Conservation (phyloP, 1,140 invertebrate genomes). For the Globodera rostochiensis region DNA sequence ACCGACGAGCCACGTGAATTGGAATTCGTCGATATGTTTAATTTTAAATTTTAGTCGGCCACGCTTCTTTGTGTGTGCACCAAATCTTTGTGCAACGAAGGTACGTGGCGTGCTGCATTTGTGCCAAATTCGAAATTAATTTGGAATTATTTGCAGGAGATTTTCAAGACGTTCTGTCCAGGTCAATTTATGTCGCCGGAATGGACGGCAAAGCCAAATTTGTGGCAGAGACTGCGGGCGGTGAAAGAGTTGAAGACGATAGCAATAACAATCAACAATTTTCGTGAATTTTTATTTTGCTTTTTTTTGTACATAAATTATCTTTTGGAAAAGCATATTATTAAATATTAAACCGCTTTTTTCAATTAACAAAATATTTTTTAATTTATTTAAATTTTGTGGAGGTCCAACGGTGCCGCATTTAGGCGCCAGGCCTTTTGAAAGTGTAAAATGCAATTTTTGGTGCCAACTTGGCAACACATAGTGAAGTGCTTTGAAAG, state of each 20-base stretch:
- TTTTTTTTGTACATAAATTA: not conserved
- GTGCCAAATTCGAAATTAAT: not conserved
- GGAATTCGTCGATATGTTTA: not conserved
- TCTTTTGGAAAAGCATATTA: too few relatives aligned
- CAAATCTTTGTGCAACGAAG: constrained; percentile 6
- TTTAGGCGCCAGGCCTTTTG: too few relatives aligned
- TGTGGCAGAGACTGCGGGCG: not conserved
- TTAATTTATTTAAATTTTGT: too few relatives aligned
- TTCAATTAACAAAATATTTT: too few relatives aligned
- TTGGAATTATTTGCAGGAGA: not conserved
- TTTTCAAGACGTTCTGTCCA: not conserved
- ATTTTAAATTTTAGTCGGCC: not conserved
- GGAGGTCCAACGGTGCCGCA: too few relatives aligned
- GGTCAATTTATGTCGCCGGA: not conserved
- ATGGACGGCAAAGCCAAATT: not conserved
- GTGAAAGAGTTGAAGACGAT: not conserved
- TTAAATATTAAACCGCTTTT: too few relatives aligned
- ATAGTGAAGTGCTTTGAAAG: too few relatives aligned
- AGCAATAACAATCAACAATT: not conserved
- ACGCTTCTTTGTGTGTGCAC: not conserved
- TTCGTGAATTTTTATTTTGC: not conserved
- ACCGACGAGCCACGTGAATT: constrained; percentile 1
- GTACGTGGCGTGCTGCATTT: not conserved
- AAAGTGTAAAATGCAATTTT: too few relatives aligned
- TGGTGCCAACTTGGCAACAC: too few relatives aligned